Evolutionary conservation across 2,888 invertebrate species (phyloP).

Genomic region (Xanthia icteritia): DNA sequence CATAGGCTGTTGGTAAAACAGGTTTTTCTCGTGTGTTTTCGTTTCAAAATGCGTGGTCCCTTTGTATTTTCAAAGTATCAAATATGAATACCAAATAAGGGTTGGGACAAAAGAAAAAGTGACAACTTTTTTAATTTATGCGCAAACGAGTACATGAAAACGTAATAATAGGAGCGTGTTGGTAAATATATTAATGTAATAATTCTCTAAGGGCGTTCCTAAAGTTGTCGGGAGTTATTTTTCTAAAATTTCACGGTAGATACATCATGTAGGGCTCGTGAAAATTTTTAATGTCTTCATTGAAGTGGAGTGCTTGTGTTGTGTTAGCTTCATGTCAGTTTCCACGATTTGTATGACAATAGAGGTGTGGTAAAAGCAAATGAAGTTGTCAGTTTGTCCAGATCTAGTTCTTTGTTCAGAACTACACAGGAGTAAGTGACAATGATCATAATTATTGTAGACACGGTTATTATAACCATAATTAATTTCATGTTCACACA

Average conservation of each 20-base stretch:
- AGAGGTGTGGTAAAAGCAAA: constrained; percentile 69
- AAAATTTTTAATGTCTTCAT: constrained; percentile 87
- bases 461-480: constrained; percentile 14
- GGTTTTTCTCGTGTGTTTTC: constrained; percentile 88
- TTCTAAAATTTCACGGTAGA: constrained; percentile 89
- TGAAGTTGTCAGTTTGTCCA: constrained; percentile 62
- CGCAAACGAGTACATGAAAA: constrained; percentile 89
- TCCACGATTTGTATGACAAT: constrained; percentile 71
- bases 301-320: constrained; percentile 67
- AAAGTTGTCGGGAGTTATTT: constrained; percentile 82
- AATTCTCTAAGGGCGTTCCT: constrained; percentile 85
- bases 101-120: constrained; percentile 89
- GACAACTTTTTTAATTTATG: constrained; percentile 90
- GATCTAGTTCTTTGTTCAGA: constrained; percentile 18
- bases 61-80: constrained; percentile 89
- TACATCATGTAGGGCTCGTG: constrained; percentile 84
- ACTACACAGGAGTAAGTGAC: not conserved
- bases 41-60: constrained; percentile 85
- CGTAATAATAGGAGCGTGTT: constrained; percentile 90
- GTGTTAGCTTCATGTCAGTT: constrained; percentile 55
- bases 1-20: constrained; percentile 87
- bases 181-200: constrained; percentile 90
- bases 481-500: not conserved
- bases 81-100: constrained; percentile 91
- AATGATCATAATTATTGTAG: constrained; percentile 8